Evolutionary conservation across 23 tunicate genomes (phyloP).

Genomic region (Oikopleura albicans): DNA sequence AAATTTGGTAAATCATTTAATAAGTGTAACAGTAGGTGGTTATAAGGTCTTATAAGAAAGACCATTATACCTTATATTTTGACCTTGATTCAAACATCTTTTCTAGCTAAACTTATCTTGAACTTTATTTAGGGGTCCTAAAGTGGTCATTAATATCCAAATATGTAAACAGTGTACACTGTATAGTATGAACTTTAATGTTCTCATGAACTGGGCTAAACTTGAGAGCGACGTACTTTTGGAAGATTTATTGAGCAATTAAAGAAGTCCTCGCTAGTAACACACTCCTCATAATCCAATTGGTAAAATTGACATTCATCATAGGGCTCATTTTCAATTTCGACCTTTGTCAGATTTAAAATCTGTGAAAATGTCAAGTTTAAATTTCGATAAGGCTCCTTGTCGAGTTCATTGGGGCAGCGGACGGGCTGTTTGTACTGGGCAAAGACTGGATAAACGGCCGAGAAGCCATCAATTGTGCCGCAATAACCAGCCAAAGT

Average conservation of each 20-base stretch:
- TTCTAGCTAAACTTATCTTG: too few species aligned
- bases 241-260: background rate
- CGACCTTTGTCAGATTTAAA: background rate
- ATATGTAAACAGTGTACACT: too few species aligned
- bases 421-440: background rate
- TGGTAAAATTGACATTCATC: background rate
- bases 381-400: background rate
- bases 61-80: too few species aligned
- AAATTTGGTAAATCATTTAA: too few species aligned
- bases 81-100: too few species aligned
- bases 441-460: slow-evolving; percentile 15
- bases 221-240: too few species aligned
- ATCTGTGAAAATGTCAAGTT: background rate
- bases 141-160: too few species aligned
- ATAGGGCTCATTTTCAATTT: background rate
- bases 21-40: background rate
- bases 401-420: background rate
- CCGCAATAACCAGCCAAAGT: background rate
- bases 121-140: too few species aligned
- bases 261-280: background rate
- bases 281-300: background rate
- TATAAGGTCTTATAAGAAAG: too few species aligned
- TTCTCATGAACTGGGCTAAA: too few species aligned
- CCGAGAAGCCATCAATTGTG: background rate
- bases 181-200: too few species aligned